Evolutionary conservation across 2,797 vertebrate species (phyloP), one percentile per base, ranked within the genome.

Genomic region (Hippoglossus hippoglossus): DNA sequence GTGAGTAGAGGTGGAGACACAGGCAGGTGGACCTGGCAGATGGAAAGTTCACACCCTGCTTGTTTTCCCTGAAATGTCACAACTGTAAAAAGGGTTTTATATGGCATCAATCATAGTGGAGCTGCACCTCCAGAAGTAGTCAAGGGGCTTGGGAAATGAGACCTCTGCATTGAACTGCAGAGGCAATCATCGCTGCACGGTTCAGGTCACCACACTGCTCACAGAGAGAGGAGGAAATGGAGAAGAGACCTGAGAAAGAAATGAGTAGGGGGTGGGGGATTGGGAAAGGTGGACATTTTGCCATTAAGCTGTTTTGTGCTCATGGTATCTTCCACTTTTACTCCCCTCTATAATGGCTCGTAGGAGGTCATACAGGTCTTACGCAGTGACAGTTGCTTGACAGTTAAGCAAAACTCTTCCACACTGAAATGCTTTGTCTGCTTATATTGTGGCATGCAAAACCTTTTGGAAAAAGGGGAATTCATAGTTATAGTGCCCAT

Each of bases 11-110:
- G 12, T n/a, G 82, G 46, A 60, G 61, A 47, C 65, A 54, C 68
- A 73, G 57, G 76, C 56, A 31, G 57, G 56, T 55, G 47, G 49
- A 77, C 51, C 28, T 6, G 3, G 68, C 70, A 82, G 72, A 87
- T 80, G 72, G 77, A 84, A 81, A 77, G 73, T 79, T 94, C 91
- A 92, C 73, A 87, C 72, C 89, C 78, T 71, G 75, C 89, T 90
- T 93, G 89, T 94, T 90, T 94, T 21, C 91, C 84, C 79, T 63
- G 90, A 95, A 95, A 95, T 94, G 92, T 90, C 86, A 82, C 77
- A 80, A 72, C 90, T 93, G 85, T 92, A 92, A 92, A 92, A 50
- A 49, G 83, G 74, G 66, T 90, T 92, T 88, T 84, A 88, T 84
- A 89, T 94, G 67, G 74, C 85, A 89, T 95, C 82, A 85, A 85